Conservation (phyloP, 2,797 vertebrate genomes). For the Chaetophractus vellerosus region DNA sequence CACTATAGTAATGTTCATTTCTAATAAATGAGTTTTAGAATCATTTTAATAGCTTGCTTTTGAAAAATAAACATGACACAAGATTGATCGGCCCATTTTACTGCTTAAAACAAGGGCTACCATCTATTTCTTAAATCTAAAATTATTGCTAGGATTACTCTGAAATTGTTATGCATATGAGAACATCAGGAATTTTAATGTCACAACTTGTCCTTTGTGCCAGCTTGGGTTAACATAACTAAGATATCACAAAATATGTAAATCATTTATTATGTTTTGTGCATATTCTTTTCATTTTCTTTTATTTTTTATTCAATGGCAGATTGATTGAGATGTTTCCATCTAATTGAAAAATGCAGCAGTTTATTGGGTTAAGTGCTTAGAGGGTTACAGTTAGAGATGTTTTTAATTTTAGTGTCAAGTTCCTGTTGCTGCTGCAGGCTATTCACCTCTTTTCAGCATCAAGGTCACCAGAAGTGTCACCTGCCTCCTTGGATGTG, state of each 20-base stretch:
- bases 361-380: slow-evolving; percentile 47
- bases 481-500: background rate
- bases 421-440: background rate
- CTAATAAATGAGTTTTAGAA: slow-evolving; percentile 6
- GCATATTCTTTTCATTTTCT: slow-evolving; percentile 1
- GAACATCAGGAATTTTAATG: background rate
- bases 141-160: background rate
- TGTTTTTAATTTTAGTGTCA: slow-evolving; percentile 26
- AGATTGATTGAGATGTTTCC: slow-evolving; percentile 57
- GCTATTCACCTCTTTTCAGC: slow-evolving; percentile 37
- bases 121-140: background rate
- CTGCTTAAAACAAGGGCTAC: background rate
- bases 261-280: background rate
- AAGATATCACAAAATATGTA: background rate
- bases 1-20: background rate
- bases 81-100: background rate
- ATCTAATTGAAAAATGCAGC: slow-evolving; percentile 62
- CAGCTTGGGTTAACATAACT: background rate
- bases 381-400: background rate
- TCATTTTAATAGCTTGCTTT: background rate
- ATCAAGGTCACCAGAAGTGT: slow-evolving; percentile 26
- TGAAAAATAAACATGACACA: background rate
- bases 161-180: background rate
- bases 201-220: background rate
- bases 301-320: background rate